Evolutionary conservation across 2,113 vertebrate species (phyloP), one percentile per base, ranked within the genome.

Genomic region (Salvator merianae): DNA sequence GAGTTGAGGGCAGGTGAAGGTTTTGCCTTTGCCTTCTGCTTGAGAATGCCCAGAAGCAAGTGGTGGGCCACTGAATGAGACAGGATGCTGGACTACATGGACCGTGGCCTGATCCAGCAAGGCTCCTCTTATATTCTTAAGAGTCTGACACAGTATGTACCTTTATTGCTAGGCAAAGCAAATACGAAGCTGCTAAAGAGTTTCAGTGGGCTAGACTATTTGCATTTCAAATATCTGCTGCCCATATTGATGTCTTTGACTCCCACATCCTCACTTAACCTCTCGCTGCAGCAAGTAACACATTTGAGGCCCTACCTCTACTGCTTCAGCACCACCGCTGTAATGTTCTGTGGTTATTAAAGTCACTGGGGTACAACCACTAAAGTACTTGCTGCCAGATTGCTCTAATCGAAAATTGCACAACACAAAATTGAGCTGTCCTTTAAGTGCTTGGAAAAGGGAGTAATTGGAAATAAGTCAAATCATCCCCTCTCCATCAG

Each of bases 81-180:
- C n/a, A n/a, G n/a, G n/a, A n/a, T n/a, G n/a, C n/a, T n/a, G n/a
- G n/a, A n/a, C n/a, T n/a, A n/a, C n/a, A n/a, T n/a, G n/a, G n/a
- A n/a, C n/a, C n/a, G n/a, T n/a, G n/a, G n/a, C n/a, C n/a, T n/a
- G n/a, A n/a, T n/a, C n/a, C n/a, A n/a, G n/a, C n/a, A n/a, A n/a
- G n/a, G n/a, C n/a, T n/a, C n/a, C n/a, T n/a, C n/a, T n/a, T n/a
- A n/a, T n/a, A n/a, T n/a, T n/a, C n/a, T n/a, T n/a, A n/a, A n/a
- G n/a, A n/a, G n/a, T n/a, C n/a, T n/a, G 91, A 93, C 94, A 94
- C 93, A 90, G 92, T 88, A 84, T 92, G 89, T 89, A 86, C 87
- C 84, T 34, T 89, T 85, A 90, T 87, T 91, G 92, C 90, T 90
- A 93, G 92, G 93, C 79, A 90, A 90, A 93, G 86, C 92, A 91